Percentiles rank a stretch among this genome's conserved stretches.
Conservation (phyloP, 2,888 invertebrate genomes). For the Mesoligia furuncula region DNA sequence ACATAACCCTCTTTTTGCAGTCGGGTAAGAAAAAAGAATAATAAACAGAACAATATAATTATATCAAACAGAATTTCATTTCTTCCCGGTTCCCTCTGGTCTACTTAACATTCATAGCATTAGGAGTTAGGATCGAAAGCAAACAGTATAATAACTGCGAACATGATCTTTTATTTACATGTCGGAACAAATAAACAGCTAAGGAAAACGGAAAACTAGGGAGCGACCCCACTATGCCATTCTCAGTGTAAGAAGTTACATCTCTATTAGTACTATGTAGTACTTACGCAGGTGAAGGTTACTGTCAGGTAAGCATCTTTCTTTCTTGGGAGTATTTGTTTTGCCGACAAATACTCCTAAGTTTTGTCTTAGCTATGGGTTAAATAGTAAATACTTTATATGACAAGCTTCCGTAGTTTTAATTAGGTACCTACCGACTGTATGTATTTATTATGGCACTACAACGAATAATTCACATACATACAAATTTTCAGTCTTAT, state of each 20-base stretch:
- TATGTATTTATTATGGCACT: no score
- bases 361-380: no score
- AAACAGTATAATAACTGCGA: constrained; percentile 45
- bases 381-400: no score
- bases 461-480: no score
- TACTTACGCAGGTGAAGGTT: not conserved
- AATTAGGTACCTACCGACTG: no score
- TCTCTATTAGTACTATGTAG: constrained; percentile 13
- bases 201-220: constrained; percentile 66
- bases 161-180: constrained; percentile 60
- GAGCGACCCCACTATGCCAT: constrained; percentile 21
- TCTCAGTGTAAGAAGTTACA: constrained; percentile 5
- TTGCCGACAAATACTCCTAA: not conserved
- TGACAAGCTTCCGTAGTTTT: no score
- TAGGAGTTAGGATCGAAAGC: constrained; percentile 36
- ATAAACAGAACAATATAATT: no score
- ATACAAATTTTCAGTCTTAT: no score
- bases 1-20: no score
- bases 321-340: not conserved
- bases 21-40: no score
- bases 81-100: no score
- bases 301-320: not conserved
- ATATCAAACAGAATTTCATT: no score
- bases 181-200: constrained; percentile 61
- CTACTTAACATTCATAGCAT: constrained; percentile 50